Conservation (phyloP, 2,888 invertebrate genomes). For the Loripinus fragilis region DNA sequence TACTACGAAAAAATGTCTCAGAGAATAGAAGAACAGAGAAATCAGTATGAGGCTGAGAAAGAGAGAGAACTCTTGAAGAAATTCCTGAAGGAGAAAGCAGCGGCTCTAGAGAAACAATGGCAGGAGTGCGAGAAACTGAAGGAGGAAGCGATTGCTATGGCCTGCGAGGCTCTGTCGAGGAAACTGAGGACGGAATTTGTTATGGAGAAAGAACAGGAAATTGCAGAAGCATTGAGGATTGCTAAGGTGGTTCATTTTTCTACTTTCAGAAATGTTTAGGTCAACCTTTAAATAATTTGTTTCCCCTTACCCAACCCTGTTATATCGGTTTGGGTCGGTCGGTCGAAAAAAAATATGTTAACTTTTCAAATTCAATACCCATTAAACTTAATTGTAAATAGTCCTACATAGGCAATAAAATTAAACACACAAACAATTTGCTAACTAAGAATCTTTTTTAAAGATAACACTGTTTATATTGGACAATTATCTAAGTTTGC, state of each 20-base stretch:
- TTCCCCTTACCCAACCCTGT: too few species aligned
- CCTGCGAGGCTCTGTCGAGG: constrained; percentile 67
- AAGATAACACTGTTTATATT: too few species aligned
- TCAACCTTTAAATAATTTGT: too few species aligned
- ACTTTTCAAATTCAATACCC: too few species aligned
- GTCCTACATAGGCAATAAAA: too few species aligned
- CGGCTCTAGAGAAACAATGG: constrained; percentile 72
- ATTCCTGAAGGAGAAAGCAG: constrained; percentile 72
- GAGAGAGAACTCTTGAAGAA: constrained; percentile 73
- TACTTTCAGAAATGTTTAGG: background rate
- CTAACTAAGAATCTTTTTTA: too few species aligned
- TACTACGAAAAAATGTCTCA: constrained; percentile 75
- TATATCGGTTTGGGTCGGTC: too few species aligned
- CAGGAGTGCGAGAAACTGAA: constrained; percentile 75
- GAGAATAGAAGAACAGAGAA: constrained; percentile 75
- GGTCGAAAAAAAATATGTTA: too few species aligned
- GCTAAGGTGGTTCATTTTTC: constrained; percentile 66
- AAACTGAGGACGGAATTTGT: constrained; percentile 73
- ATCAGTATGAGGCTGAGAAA: constrained; percentile 76
- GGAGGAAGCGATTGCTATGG: constrained; percentile 73
- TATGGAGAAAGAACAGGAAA: constrained; percentile 74
- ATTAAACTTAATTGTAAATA: too few species aligned
- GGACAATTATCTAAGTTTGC: too few species aligned
- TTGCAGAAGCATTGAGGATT: constrained; percentile 73
- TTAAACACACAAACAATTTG: too few species aligned